phyloP scores from a whole-genome alignment of 2,888 invertebrate genomes.

The Penaeus monodon region DNA sequence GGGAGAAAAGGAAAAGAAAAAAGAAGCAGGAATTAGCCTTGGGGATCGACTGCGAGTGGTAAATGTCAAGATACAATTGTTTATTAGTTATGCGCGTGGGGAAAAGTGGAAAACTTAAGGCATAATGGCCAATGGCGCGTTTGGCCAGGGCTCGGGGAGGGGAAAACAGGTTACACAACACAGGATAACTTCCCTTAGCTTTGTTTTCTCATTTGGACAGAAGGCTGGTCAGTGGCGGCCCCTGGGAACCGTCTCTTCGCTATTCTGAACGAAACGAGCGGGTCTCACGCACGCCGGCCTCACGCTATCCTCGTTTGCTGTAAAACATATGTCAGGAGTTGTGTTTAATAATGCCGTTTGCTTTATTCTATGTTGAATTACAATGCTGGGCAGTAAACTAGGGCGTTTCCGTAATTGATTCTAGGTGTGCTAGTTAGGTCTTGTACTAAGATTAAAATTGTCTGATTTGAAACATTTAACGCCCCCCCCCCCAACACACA shows the following conservation, averaged over 20 bases:
- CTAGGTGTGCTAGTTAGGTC: no score
- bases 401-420: neutral
- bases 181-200: conserved; percentile 7
- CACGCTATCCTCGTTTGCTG: conserved; percentile 4
- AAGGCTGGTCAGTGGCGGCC: conserved; percentile 10
- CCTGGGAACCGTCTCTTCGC: conserved; percentile 15
- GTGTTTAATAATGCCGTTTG: conserved; percentile 22
- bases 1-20: neutral
- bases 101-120: no score
- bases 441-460: no score
- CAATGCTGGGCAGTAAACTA: neutral
- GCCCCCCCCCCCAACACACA: no score
- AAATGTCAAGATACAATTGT: no score
- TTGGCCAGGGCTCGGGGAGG: neutral
- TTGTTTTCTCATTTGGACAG: conserved; percentile 18
- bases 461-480: no score
- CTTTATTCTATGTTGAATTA: conserved; percentile 17
- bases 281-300: conserved; percentile 5
- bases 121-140: no score
- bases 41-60: no score
- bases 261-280: conserved; percentile 15
- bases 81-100: no score
- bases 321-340: conserved; percentile 12
- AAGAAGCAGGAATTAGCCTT: no score
- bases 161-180: neutral